Percentiles rank a stretch among this genome's conserved stretches.
These are phyloP conservation scores for Temnopleurus reevesii DNA, from an alignment of 53 echinoderm and acorn worm species.

Conservation along the genomic window DNA sequence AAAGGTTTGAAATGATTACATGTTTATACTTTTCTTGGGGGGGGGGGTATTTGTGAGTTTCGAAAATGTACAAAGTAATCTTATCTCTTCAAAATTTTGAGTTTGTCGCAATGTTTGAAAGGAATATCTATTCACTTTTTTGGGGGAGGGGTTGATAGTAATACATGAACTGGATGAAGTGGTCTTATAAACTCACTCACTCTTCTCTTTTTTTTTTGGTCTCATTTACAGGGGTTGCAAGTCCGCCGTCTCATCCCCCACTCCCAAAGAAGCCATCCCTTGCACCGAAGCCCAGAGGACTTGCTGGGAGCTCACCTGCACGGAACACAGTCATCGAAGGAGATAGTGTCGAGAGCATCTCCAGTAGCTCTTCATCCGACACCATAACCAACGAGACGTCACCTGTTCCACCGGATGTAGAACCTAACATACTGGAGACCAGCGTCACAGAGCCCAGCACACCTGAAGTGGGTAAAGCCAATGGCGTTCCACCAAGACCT, in stretches of 20 bases:
- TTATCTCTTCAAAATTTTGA: no score
- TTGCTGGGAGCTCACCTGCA: neutral
- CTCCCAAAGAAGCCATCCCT: slow-evolving; percentile 55
- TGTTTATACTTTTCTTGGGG: no score
- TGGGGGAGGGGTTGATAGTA: no score
- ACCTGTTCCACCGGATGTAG: neutral
- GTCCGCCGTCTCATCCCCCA: slow-evolving; percentile 49
- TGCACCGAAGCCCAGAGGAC: slow-evolving; percentile 47
- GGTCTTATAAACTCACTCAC: no score
- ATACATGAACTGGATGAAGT: no score
- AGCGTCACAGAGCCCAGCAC: neutral
- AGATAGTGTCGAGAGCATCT: neutral
- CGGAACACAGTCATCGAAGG: slow-evolving; percentile 15
- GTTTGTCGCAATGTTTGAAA: no score
- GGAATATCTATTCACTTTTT: no score
- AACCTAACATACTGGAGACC: no score
- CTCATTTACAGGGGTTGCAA: slow-evolving; percentile 44
- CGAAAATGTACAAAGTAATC: no score
- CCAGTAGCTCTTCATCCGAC: neutral
- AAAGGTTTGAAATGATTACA: no score
- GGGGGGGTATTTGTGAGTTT: no score
- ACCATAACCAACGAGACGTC: neutral
- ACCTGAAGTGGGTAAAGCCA: neutral
- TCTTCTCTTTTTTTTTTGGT: neutral
- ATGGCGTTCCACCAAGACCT: neutral